Base-by-base conservation (phyloP, 2,888 invertebrate species). In the Brenthis hecate region DNA sequence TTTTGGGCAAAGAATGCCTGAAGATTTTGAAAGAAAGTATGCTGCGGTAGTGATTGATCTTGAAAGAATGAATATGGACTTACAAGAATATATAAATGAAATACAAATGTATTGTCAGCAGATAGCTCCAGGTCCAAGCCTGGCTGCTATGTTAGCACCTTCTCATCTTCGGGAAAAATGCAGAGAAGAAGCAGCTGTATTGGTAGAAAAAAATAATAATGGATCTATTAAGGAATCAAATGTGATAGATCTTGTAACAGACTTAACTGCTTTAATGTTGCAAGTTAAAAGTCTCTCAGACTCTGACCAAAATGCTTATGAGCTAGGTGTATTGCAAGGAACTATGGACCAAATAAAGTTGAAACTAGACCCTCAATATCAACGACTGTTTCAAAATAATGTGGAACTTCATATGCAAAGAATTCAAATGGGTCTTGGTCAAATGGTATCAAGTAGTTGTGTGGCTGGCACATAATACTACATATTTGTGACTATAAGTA, bases 391-490 rank as follows among this genome's bases (percentile, higher is more conserved):
- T 88, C 96, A 98, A 87, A 97, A 97, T 86, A 95, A 95, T 85
- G 96, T 99, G 6, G 98, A 99, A 87, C 96, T 97, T 74, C 98
- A 98, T 80, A 96, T 98, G 94, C 97, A 97, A 81, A 96, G 97
- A 83, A 97, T 98, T 79, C 96, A 97, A 86, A 95, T 96, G 86
- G 96, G 97, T 36, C 88, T 96, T 70, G 92, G 93, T 14, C 88
- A 87, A 80, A 87, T 87, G 81, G 82, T 86, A 68, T 79, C 88
- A 50, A 83, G 72, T 72, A 87, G 81, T 76, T 85, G 80, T 74
- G 73, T 86, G 72, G 75, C 84, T 76, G 80, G 84, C 70, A 80
- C 80, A 77, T 85, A 81, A 76, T 23, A 32, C 50, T 68, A 68
- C 16, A 8, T 13, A 56, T 56, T 28, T 69, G 16, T 53, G 28